Evolutionary conservation across 2,797 vertebrate species (phyloP), one percentile per base, ranked within the genome.

Genomic region (Pseudochromis fuscus): DNA sequence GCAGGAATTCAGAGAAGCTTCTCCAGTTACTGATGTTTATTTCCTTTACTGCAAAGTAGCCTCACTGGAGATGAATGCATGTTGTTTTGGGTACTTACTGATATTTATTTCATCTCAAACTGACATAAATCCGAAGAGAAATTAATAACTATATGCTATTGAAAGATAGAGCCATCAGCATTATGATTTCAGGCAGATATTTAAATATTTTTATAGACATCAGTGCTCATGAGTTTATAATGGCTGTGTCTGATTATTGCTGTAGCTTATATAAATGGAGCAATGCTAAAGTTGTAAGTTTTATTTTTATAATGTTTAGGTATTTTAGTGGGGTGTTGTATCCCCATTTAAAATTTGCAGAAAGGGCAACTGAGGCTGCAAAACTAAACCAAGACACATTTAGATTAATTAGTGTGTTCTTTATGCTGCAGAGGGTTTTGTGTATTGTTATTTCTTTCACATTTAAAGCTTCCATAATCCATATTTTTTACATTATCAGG

Each of bases 1-100:
- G 67, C 63, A 68, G 38, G 19, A 57, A 77, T 62, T 81, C 60
- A 60, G 58, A 72, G 38, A 71, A 44, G 30, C 25, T 67, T 42
- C 16, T 10, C 4, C 31, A 75, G 53, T 49, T 49, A 46, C 74
- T 55, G 23, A 73, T 76, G 48, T 82, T 76, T 77, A 63, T 52
- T 82, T 75, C 33, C 49, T 50, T 60, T 53, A 31, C 30, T 61
- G 35, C 44, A 77, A 73, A 83, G 33, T 60, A 77, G 44, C 25
- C 48, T 63, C 60, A 57, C 19, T 63, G 42, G 38, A 64, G 28
- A 68, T 62, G 24, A 67, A 56, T 55, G 49, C 42, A 45, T 50
- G 46, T 51, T 67, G 24, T 70, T 77, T 74, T 70, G 38, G 30
- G 59, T 23, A 25, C 24, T 50, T 11, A 27, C 24, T 69, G 35